Conservation (phyloP, 2,797 vertebrate species). For the Petrocephalus schoutedeni region DNA sequence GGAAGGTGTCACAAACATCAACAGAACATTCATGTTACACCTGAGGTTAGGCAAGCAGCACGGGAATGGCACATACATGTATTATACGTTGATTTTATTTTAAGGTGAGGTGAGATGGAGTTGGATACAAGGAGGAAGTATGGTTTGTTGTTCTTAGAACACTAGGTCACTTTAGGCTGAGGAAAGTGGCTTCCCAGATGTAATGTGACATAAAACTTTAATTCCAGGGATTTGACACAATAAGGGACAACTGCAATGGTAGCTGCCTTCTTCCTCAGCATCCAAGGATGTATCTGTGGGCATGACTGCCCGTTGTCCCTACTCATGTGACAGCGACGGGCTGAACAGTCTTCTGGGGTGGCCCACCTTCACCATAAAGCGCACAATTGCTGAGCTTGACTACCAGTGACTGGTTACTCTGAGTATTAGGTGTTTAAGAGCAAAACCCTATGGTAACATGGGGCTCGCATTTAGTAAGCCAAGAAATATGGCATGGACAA, state of each 20-base stretch:
- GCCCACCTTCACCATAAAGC: not conserved
- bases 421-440: not conserved
- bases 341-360: not conserved
- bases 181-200: not conserved
- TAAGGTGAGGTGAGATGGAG: not conserved
- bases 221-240: not conserved
- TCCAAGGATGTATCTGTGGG: not conserved
- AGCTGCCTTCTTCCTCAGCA: not conserved
- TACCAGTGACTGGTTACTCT: not conserved
- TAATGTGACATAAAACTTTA: not conserved
- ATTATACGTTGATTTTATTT: not conserved
- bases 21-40: not conserved
- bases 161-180: not conserved
- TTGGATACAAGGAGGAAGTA: constrained; percentile 1
- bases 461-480: not conserved
- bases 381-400: not conserved
- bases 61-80: not conserved
- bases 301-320: not conserved
- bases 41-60: not conserved
- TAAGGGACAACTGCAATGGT: not conserved
- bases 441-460: not conserved
- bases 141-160: not conserved
- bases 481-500: not conserved
- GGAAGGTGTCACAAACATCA: not conserved
- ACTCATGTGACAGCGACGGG: not conserved